A percentile compares a stretch with the other conserved stretches of the same genome.
phyloP scores from a whole-genome alignment of 1,140 invertebrate species.

The Drosophila teissieri region DNA sequence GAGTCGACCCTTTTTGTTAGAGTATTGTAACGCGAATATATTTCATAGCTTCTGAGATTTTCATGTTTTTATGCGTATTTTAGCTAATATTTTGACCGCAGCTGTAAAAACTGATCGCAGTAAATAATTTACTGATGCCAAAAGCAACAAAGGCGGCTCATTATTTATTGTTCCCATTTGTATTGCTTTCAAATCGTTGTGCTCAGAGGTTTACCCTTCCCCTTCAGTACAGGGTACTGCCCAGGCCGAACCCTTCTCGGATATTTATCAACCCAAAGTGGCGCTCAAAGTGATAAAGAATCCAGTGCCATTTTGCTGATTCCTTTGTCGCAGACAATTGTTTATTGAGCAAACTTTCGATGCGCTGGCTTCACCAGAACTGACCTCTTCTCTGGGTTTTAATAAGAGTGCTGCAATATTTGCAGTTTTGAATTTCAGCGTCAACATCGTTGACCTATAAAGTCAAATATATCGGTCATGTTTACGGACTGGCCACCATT shows the following conservation, averaged over 20 bases:
- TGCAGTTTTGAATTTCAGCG: conserved; percentile 31
- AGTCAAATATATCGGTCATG: conserved; percentile 46
- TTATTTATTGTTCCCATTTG: conserved; percentile 22
- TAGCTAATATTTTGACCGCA: neutral
- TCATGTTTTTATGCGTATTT: neutral
- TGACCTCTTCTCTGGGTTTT: conserved; percentile 36
- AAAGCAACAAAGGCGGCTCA: conserved; percentile 23
- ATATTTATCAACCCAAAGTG: conserved; percentile 12
- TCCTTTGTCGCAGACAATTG: conserved; percentile 15
- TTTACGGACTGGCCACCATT: conserved; percentile 24
- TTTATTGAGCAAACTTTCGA: conserved; percentile 26
- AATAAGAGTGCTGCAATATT: conserved; percentile 22
- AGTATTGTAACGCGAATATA: no score
- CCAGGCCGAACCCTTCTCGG: conserved; percentile 4
- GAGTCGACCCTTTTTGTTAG: neutral
- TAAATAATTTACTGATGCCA: conserved; percentile 17
- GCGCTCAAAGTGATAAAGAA: conserved; percentile 25
- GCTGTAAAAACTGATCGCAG: conserved; percentile 9
- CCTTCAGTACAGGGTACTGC: neutral
- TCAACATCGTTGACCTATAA: conserved; percentile 49
- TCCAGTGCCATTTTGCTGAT: conserved; percentile 6
- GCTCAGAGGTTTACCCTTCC: neutral
- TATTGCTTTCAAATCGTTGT: neutral
- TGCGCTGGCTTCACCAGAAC: conserved; percentile 13
- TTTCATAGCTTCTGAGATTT: neutral